Evolutionary conservation across 2,113 vertebrate species (phyloP).

Genomic region (Stomatorhinus ivindoensis): DNA sequence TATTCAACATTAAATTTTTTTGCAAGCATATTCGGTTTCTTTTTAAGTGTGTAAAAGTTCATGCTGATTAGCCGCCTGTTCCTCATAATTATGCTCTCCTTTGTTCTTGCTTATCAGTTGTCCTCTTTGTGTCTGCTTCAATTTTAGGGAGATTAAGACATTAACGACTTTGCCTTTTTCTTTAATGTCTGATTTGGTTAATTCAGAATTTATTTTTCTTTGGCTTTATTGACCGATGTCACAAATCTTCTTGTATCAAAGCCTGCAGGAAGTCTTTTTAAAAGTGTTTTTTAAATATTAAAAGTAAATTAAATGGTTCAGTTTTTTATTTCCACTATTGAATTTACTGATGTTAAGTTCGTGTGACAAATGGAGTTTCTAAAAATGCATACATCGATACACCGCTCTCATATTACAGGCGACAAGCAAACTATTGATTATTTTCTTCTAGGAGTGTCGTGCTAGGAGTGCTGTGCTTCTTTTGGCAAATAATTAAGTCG

Average conservation of each 20-base stretch:
- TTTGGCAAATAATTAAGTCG: not conserved
- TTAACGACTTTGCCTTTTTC: not conserved
- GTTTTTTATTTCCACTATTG: not conserved
- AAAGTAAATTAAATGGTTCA: not conserved
- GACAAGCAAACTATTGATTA: not conserved
- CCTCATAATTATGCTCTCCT: not conserved
- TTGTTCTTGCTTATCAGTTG: not conserved
- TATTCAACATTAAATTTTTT: not conserved
- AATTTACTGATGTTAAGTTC: not conserved
- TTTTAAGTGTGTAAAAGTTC: not conserved
- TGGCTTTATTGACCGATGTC: constrained; percentile 1
- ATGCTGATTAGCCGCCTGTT: not conserved
- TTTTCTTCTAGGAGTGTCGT: not conserved
- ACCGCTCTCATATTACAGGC: not conserved
- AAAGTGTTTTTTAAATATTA: not conserved
- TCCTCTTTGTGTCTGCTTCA: not conserved
- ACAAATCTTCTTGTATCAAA: not conserved
- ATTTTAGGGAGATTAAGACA: not conserved
- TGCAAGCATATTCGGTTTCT: not conserved
- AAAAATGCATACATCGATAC: not conserved
- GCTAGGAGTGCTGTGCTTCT: not conserved
- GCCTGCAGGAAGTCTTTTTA: not conserved
- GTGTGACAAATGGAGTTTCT: not conserved
- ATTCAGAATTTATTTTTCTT: not conserved
- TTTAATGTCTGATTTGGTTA: not conserved